A percentile compares a stretch with the other conserved stretches of the same genome.
Conservation (phyloP, 1,140 invertebrate species). For the Platorchestia sp. region DNA sequence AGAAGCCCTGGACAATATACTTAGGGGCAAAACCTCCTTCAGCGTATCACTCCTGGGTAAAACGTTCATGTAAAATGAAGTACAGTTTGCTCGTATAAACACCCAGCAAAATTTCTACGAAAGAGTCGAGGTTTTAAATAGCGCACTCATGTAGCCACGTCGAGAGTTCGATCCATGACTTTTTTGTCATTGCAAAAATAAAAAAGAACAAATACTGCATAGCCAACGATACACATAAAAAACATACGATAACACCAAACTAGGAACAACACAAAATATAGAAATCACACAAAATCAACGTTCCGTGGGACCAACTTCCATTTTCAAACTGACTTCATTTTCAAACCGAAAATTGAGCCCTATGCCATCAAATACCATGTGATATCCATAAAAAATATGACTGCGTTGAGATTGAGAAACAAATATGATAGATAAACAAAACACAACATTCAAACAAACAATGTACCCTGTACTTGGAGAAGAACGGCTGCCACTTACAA, state of each 20-base stretch:
- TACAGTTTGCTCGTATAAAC: no score
- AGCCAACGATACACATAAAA: background rate
- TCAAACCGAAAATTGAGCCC: background rate
- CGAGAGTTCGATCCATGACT: background rate
- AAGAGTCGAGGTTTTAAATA: no score
- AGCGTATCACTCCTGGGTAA: no score
- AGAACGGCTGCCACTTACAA: background rate
- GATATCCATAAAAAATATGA: background rate
- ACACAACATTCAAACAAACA: slow-evolving; percentile 9
- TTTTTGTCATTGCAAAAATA: background rate
- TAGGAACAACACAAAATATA: background rate
- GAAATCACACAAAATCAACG: background rate
- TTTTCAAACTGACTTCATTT: background rate
- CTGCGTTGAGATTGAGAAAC: background rate
- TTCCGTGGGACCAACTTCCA: background rate
- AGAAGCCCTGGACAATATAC: no score
- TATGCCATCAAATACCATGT: background rate
- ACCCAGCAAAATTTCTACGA: no score
- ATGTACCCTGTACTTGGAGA: background rate
- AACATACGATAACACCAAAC: background rate
- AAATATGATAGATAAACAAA: background rate
- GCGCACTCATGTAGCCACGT: background rate
- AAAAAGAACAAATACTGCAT: background rate
- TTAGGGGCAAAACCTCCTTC: no score
- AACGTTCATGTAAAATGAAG: no score